Conservation (phyloP, 2,888 invertebrate genomes). For the Drosophila testacea region DNA sequence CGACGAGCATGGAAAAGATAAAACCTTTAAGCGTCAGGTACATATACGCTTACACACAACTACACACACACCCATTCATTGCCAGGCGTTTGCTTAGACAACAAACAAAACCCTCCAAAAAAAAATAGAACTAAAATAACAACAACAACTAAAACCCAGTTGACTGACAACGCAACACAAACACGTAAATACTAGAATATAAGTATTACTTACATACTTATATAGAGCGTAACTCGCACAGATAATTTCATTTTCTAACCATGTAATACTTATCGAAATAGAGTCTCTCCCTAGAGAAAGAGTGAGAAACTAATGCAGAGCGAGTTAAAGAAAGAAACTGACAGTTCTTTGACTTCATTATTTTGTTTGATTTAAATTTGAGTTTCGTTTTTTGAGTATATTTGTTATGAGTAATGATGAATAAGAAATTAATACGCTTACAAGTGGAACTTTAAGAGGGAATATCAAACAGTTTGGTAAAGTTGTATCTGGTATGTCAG, state of each 20-base stretch:
- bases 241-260: slow-evolving; percentile 39
- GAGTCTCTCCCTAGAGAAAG: no score
- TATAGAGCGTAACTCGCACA: slow-evolving; percentile 47
- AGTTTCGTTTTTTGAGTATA: slow-evolving; percentile 2
- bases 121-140: slow-evolving; percentile 19
- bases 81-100: slow-evolving; percentile 61
- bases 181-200: slow-evolving; percentile 32
- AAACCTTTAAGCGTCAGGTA: slow-evolving; percentile 73
- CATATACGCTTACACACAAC: slow-evolving; percentile 43
- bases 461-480: no score
- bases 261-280: neutral
- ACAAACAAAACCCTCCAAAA: slow-evolving; percentile 54
- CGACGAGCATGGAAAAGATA: slow-evolving; percentile 69
- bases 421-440: neutral
- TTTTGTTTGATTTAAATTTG: slow-evolving; percentile 15
- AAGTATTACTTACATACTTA: slow-evolving; percentile 2
- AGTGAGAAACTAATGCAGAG: neutral
- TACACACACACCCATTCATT: slow-evolving; percentile 57
- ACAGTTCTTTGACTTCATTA: slow-evolving; percentile 11
- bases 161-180: slow-evolving; percentile 52
- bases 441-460: no score
- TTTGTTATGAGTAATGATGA: slow-evolving; percentile 12
- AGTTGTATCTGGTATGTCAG: no score
- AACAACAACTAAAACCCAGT: slow-evolving; percentile 40
- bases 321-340: neutral